Base-by-base conservation (phyloP, 2,797 vertebrate genomes). In the Falco rusticolus region DNA sequence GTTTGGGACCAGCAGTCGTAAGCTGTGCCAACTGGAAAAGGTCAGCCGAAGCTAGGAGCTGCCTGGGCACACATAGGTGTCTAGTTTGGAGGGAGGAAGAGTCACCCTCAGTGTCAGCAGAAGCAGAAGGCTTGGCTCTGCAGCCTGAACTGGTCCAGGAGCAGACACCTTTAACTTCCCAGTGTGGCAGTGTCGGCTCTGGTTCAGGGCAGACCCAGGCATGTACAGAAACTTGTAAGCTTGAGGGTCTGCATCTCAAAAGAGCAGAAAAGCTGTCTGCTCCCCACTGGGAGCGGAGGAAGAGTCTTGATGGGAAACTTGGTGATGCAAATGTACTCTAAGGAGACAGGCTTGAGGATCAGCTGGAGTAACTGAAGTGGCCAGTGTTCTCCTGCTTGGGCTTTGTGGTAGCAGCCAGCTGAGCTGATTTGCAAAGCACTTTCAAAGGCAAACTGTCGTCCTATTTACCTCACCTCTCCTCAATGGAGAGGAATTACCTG, bases 21-120 rank as follows among this genome's bases (percentile, higher is more conserved):
- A 74, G 60, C 75, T 74, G 64, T 96, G 93, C 95, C 84, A 92
- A 83, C 81, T 95, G 93, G 75, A 77, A 95, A 93, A 96, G 94
- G 90, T 93, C 94, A 87, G 64, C 87, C 66, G 72, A 75, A 95
- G 78, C 84, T 57, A 3, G 72, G 79, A 89, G 84, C 88, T 3
- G 75, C 84, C 70, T 57, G 71, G 82, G 89, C 84, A 75, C 63
- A 41, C 0, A 1, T 14, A 20, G 70, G 75, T 76, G 72, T 50
- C 65, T 82, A 63, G 7, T 78, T 82, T 57, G 60, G 51, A 56
- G 80, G 0, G 2, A 81, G 92, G 57, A 69, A 57, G 33, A 82
- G 48, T n/a, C 65, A 17, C 45, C 29, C 50, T 63, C 37, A 0
- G 71, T 63, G n/a, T 64, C 22, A 7, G 45, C 4, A 39, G 71